phyloP scores from a whole-genome alignment of 2,797 vertebrate species.

The Galago senegalensis region DNA sequence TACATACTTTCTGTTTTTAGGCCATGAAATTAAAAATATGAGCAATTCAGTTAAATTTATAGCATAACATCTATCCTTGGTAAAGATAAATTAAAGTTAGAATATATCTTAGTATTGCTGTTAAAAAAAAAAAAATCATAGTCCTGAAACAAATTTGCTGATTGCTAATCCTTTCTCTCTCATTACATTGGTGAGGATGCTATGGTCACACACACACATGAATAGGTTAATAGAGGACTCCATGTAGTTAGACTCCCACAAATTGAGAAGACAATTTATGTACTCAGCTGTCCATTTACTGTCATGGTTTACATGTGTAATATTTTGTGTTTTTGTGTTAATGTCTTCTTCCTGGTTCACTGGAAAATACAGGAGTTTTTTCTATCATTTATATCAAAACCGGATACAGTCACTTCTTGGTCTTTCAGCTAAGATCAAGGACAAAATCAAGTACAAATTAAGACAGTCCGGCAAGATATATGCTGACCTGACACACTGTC shows the following conservation, averaged over 20 bases:
- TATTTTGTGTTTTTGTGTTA: constrained; percentile 55
- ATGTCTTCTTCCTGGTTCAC: constrained; percentile 39
- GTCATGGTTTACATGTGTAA: constrained; percentile 50
- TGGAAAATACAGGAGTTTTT: constrained; percentile 52
- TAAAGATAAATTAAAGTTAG: constrained; percentile 52
- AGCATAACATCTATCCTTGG: constrained; percentile 17
- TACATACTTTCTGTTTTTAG: constrained; percentile 21
- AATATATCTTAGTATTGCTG: constrained; percentile 48
- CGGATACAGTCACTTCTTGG: neutral
- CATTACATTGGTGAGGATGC: neutral
- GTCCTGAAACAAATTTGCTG: constrained; percentile 38
- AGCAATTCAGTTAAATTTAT: constrained; percentile 57
- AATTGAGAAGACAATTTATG: constrained; percentile 28
- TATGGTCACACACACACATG: neutral
- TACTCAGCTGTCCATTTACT: constrained; percentile 42
- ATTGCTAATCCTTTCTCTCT: constrained; percentile 52
- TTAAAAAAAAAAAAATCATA: constrained; percentile 58
- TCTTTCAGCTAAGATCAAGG: neutral
- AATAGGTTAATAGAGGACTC: neutral
- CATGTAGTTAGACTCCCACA: constrained; percentile 50
- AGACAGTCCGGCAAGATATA: constrained; percentile 50
- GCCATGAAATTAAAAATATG: constrained; percentile 56
- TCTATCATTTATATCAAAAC: constrained; percentile 60
- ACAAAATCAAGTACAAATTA: constrained; percentile 63
- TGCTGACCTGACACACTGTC: constrained; percentile 68